Conservation (phyloP, 2,888 invertebrate species). For the Troglohyphantes excavatus region DNA sequence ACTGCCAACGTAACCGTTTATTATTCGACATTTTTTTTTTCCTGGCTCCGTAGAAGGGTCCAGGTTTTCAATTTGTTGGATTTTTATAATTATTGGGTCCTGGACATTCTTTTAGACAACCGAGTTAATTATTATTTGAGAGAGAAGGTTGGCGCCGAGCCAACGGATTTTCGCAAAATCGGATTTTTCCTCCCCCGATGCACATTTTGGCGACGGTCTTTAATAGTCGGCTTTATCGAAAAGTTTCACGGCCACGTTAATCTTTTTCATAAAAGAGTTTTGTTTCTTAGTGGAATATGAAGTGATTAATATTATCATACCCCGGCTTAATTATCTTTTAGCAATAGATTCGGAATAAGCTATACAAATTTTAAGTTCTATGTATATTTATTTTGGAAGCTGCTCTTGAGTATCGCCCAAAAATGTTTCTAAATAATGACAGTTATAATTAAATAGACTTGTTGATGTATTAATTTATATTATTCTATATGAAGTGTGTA, state of each 20-base stretch:
- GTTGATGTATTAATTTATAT: no score
- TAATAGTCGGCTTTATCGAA: constrained; percentile 42
- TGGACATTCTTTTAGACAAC: constrained; percentile 71
- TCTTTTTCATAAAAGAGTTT: constrained; percentile 5
- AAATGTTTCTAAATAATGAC: no score
- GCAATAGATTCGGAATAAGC: background rate
- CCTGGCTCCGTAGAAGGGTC: background rate
- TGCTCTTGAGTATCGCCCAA: no score
- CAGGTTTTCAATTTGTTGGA: constrained; percentile 51
- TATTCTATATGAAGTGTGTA: no score
- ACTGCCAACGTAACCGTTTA: constrained; percentile 53
- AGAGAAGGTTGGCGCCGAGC: constrained; percentile 43
- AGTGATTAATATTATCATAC: constrained; percentile 3
- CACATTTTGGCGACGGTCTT: constrained; percentile 14
- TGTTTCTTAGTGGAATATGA: background rate
- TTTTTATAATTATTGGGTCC: constrained; percentile 56
- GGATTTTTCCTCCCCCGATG: constrained; percentile 6
- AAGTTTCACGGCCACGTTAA: background rate
- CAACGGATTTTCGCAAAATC: constrained; percentile 38
- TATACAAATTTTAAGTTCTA: no score
- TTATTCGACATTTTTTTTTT: constrained; percentile 45
- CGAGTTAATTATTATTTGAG: constrained; percentile 75
- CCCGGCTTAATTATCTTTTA: background rate
- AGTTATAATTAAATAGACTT: no score
- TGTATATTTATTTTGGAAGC: no score